Evolutionary conservation across 2,888 invertebrate species (phyloP).

Genomic region (Lingula anatina): DNA sequence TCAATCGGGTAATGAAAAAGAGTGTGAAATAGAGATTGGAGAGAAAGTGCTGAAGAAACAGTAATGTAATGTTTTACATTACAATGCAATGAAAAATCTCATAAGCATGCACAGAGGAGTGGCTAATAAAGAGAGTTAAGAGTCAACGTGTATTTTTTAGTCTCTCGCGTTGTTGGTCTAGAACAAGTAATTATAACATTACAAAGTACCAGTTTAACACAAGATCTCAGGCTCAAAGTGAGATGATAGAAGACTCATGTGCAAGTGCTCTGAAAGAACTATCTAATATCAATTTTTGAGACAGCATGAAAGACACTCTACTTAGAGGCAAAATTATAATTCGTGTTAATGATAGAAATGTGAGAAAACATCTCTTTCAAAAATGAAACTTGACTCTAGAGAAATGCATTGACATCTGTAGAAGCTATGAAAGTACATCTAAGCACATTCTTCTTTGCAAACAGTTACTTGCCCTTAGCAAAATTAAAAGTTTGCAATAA

Average conservation of each 20-base stretch:
- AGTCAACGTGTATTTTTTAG: too few relatives aligned
- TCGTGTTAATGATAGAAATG: not conserved
- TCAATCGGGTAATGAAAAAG: too few relatives aligned
- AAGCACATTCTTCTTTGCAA: not conserved
- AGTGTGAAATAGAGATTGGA: too few relatives aligned
- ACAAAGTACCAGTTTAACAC: not conserved
- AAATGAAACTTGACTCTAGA: not conserved
- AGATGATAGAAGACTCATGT: not conserved
- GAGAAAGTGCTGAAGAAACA: too few relatives aligned
- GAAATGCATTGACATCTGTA: conserved; percentile 3
- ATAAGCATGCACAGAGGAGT: too few relatives aligned
- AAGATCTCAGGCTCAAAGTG: not conserved
- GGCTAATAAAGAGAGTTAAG: too few relatives aligned
- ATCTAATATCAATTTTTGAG: conserved; percentile 2
- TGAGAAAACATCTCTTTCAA: conserved; percentile 2
- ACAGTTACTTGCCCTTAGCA: too few relatives aligned
- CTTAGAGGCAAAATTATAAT: conserved; percentile 2
- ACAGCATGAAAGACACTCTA: conserved; percentile 1
- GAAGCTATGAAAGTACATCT: not conserved
- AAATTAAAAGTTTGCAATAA: too few relatives aligned
- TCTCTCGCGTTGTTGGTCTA: too few relatives aligned
- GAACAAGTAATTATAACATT: too few relatives aligned
- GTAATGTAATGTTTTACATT: too few relatives aligned
- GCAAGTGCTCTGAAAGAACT: not conserved
- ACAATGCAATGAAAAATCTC: too few relatives aligned